Conservation (phyloP, 2,888 invertebrate species). For the Ennomos erosarius region DNA sequence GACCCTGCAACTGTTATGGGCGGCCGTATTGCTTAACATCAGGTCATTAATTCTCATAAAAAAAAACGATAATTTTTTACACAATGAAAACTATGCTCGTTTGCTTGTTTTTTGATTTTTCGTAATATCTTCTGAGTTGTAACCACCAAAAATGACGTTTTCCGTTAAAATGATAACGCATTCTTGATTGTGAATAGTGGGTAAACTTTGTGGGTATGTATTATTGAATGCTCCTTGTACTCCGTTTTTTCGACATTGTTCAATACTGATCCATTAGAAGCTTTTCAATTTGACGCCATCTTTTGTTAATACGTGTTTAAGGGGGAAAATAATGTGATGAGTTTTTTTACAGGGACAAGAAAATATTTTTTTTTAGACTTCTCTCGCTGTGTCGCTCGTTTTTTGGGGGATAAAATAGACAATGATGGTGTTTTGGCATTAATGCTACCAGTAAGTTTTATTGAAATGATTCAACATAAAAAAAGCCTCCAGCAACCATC, state of each 20-base stretch:
- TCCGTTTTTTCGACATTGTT: constrained; percentile 52
- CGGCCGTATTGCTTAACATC: too few relatives aligned
- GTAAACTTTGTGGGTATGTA: constrained; percentile 48
- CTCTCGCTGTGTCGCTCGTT: not conserved
- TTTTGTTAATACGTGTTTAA: constrained; percentile 44
- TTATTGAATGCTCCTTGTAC: constrained; percentile 53
- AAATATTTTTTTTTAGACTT: constrained; percentile 16
- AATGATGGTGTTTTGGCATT: too few relatives aligned
- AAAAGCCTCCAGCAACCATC: too few relatives aligned
- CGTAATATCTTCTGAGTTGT: too few relatives aligned
- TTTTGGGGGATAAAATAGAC: not conserved
- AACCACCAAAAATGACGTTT: too few relatives aligned
- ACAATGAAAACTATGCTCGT: too few relatives aligned
- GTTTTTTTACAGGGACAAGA: constrained; percentile 14
- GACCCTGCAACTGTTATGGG: too few relatives aligned
- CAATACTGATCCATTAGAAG: constrained; percentile 58
- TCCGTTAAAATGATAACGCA: not conserved
- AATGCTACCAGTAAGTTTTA: too few relatives aligned
- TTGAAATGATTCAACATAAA: too few relatives aligned
- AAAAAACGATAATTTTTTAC: too few relatives aligned
- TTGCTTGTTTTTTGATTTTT: too few relatives aligned
- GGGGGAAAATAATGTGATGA: constrained; percentile 45
- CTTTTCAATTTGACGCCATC: constrained; percentile 56
- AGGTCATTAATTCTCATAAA: too few relatives aligned
- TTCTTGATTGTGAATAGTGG: constrained; percentile 5